phyloP scores from a whole-genome alignment of 2,113 vertebrate genomes.

The Stigmatopora argus region DNA sequence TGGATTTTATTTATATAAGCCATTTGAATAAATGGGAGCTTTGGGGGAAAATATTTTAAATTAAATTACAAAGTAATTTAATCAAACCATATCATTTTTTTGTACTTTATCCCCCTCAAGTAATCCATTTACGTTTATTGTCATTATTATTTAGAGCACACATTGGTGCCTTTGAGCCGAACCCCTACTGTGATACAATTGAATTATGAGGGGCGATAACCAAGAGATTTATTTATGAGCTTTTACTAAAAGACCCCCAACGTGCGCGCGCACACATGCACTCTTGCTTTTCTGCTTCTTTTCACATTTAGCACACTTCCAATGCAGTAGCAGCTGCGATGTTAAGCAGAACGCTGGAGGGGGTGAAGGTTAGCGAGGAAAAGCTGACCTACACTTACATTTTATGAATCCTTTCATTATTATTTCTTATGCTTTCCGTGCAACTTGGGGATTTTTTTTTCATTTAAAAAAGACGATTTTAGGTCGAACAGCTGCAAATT shows the following conservation, averaged over 20 bases:
- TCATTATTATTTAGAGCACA: not conserved
- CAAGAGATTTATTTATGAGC: conserved; percentile 4
- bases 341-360: conserved; percentile 57
- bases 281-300: conserved; percentile 62
- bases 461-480: not conserved
- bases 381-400: conserved; percentile 29
- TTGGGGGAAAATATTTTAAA: not conserved
- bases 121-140: not conserved
- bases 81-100: too few relatives aligned
- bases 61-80: too few relatives aligned
- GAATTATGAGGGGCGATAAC: not conserved
- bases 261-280: conserved; percentile 17
- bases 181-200: not conserved
- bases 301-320: conserved; percentile 68
- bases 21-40: too few relatives aligned
- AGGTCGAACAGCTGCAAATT: conserved; percentile 20
- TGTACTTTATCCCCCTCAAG: not conserved
- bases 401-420: not conserved
- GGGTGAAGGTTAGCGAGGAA: conserved; percentile 55
- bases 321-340: conserved; percentile 61
- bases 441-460: not conserved
- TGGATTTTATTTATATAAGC: not conserved
- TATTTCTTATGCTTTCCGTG: not conserved
- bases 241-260: not conserved
- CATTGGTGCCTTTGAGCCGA: not conserved